Evolutionary conservation across 2,797 vertebrate species (phyloP).

Genomic region (Diceros bicornis): DNA sequence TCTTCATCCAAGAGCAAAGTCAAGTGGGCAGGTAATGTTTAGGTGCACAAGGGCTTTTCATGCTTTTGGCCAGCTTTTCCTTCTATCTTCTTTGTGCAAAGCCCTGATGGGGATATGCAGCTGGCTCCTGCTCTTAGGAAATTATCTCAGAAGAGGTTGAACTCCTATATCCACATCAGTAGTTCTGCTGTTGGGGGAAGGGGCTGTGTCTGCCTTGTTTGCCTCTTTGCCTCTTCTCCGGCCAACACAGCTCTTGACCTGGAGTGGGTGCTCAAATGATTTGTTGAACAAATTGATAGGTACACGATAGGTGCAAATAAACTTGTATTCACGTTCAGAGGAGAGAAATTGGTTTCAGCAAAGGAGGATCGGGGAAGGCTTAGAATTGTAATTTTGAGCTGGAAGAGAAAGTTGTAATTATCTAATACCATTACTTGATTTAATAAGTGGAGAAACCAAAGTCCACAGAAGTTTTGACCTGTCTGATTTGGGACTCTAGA

Average conservation of each 20-base stretch:
- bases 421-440: not conserved
- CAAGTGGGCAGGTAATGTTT: not conserved
- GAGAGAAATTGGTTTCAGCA: not conserved
- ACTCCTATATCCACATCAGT: not conserved
- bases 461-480: not conserved
- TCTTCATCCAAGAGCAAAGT: not conserved
- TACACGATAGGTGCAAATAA: not conserved
- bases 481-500: not conserved
- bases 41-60: not conserved
- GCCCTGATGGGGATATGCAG: not conserved
- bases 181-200: not conserved
- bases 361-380: constrained; percentile 37
- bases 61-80: not conserved
- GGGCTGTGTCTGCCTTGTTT: not conserved
- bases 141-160: not conserved
- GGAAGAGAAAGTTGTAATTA: constrained; percentile 13
- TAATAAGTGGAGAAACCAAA: constrained; percentile 32
- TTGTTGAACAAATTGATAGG: not conserved
- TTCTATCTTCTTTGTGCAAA: not conserved
- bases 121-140: not conserved
- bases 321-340: not conserved
- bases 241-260: not conserved
- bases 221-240: not conserved
- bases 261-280: not conserved
- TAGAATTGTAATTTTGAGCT: constrained; percentile 19